These are phyloP conservation scores for Smutsia temminckii DNA, from an alignment of 2,797 vertebrate species.

Conservation along the genomic window DNA sequence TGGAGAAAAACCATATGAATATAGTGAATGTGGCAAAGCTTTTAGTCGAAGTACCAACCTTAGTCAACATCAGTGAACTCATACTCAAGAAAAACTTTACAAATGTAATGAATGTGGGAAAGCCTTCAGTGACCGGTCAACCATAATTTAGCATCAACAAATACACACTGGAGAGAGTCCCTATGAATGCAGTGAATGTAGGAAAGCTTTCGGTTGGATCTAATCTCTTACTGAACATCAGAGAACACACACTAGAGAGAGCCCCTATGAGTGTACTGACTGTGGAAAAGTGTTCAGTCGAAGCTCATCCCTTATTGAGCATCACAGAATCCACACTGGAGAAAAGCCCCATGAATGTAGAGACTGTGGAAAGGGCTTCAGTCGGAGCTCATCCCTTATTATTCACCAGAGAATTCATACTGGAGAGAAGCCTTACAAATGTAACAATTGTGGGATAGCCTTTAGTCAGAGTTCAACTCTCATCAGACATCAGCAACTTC, in stretches of 20 bases:
- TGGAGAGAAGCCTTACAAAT: constrained; percentile 37
- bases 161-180: constrained; percentile 75
- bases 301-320: constrained; percentile 62
- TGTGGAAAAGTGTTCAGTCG: constrained; percentile 61
- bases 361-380: constrained; percentile 58
- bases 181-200: constrained; percentile 62
- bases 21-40: constrained; percentile 38
- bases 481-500: constrained; percentile 58
- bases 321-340: constrained; percentile 62
- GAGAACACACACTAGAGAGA: constrained; percentile 66
- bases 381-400: constrained; percentile 37
- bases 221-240: constrained; percentile 69
- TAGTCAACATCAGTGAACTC: constrained; percentile 61
- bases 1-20: constrained; percentile 58
- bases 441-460: constrained; percentile 46
- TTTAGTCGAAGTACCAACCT: constrained; percentile 45
- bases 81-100: constrained; percentile 67
- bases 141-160: constrained; percentile 68
- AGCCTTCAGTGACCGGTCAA: constrained; percentile 60
- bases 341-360: constrained; percentile 44
- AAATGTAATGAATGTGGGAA: constrained; percentile 64
- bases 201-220: constrained; percentile 61
- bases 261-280: constrained; percentile 43
- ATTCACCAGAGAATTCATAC: constrained; percentile 54
- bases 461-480: constrained; percentile 63